These are phyloP conservation scores for Heliornis fulica DNA, from an alignment of 2,113 vertebrate species.

Conservation along the genomic window DNA sequence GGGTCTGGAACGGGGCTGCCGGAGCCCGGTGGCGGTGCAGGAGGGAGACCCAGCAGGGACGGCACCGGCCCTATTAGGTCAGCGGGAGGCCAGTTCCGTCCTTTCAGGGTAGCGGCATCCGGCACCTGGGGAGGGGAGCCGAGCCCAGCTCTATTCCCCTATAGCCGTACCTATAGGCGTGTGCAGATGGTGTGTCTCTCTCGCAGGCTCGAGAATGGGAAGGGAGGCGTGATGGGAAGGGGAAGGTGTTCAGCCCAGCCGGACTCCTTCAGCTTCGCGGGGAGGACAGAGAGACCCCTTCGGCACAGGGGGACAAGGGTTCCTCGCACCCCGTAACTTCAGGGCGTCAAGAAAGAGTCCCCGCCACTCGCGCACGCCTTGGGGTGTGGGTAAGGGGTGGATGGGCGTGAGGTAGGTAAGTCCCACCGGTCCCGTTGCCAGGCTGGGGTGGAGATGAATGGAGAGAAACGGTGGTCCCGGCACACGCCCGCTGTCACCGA, in stretches of 20 bases:
- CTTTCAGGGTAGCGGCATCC: too few relatives aligned
- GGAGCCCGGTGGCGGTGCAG: not conserved
- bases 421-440: not conserved
- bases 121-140: not conserved
- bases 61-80: too few relatives aligned
- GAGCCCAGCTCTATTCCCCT: not conserved
- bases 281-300: not conserved
- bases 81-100: not conserved
- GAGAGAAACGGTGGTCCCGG: not conserved
- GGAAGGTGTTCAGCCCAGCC: not conserved
- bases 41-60: not conserved
- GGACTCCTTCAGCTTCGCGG: not conserved
- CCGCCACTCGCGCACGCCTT: too few relatives aligned
- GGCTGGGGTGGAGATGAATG: not conserved
- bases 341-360: not conserved
- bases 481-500: not conserved
- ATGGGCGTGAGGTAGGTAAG: too few relatives aligned
- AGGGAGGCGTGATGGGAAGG: not conserved
- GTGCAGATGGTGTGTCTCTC: not conserved
- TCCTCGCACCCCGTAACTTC: not conserved
- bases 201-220: rapidly evolving
- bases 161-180: not conserved
- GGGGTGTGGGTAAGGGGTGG: too few relatives aligned
- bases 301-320: too few relatives aligned
- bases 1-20: not conserved